Conservation (phyloP, 2,888 invertebrate genomes). For the Stegana nigrithorax region DNA sequence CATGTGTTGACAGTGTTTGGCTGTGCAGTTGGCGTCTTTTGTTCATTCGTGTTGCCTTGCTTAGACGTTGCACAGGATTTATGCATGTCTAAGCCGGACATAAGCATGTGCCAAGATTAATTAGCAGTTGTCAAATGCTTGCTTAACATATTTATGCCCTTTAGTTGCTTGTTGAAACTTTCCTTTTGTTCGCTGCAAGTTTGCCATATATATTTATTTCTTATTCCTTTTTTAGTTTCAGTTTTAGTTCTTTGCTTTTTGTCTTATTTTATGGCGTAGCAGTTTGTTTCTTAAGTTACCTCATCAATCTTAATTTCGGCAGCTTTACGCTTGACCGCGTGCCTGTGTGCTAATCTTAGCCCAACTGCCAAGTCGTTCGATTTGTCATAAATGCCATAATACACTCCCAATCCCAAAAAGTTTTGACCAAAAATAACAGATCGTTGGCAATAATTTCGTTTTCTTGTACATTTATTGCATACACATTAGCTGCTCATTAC, state of each 20-base stretch:
- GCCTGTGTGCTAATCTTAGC: neutral
- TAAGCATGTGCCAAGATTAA: conserved; percentile 5
- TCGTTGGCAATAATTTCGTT: too few relatives aligned
- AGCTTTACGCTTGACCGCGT: neutral
- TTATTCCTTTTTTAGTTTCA: too few relatives aligned
- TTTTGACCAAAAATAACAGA: too few relatives aligned
- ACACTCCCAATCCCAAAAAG: neutral
- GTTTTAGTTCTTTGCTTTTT: too few relatives aligned
- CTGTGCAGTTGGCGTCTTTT: neutral
- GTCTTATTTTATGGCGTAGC: neutral
- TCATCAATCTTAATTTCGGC: conserved; percentile 6
- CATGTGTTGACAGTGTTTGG: neutral
- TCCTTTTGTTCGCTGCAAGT: too few relatives aligned
- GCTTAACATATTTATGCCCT: too few relatives aligned
- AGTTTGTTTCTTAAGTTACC: neutral
- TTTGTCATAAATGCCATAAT: neutral
- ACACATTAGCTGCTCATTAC: neutral
- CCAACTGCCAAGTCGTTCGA: neutral
- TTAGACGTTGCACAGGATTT: too few relatives aligned
- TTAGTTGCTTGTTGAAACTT: too few relatives aligned
- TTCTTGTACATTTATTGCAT: conserved; percentile 14
- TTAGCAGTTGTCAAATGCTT: neutral
- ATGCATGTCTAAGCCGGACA: neutral
- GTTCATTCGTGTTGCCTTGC: neutral
- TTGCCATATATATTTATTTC: too few relatives aligned